Base-by-base conservation (phyloP, 2,797 vertebrate species). In the Danionella dracula region DNA sequence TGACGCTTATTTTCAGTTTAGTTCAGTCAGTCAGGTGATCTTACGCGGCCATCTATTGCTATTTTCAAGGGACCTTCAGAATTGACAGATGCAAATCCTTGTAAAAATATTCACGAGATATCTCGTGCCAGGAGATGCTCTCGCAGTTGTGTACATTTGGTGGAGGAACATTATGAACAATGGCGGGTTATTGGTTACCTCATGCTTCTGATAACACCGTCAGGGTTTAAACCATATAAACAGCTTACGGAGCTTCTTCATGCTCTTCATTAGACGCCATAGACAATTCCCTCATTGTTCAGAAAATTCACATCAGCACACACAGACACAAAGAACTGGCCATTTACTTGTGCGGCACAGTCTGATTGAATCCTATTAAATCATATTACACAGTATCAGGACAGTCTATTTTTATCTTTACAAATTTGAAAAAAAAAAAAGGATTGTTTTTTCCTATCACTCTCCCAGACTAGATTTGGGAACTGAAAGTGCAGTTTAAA, bases 271-370 rank as follows among this genome's bases (percentile, higher is more conserved):
- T 66, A 71, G 40, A 34, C 41, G 20, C 17, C 54, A 31, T 16
- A 32, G n/a, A 69, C 69, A 72, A 61, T 45, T 50, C 42, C 13
- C 2, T 20, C 8, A 57, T 19, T 68, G 53, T 71, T 41, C 32
- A 62, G 15, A n/a, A 29, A 13, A 8, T 20, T 41, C 57, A 32
- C 11, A 9, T 8, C 38, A 3, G 27, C 40, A 44, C 31, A 55
- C 12, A 37, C 4, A 17, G 35, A 38, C 19, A 3, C n/a, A 44
- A 23, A 29, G 41, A 17, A 38, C 23, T 5, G 8, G 31, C 5
- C 2, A 23, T 44, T 23, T 32, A 56, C 23, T 50, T 27, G 15
- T 42, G 42, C 11, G 20, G 27, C 19, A 17, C 27, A 64, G 13
- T 50, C 32, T 42, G 34, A 34, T 12, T 48, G 9, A 35, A 8